Conservation (phyloP, 2,888 invertebrate species). For the Poecilobothrus nobilitatus region DNA sequence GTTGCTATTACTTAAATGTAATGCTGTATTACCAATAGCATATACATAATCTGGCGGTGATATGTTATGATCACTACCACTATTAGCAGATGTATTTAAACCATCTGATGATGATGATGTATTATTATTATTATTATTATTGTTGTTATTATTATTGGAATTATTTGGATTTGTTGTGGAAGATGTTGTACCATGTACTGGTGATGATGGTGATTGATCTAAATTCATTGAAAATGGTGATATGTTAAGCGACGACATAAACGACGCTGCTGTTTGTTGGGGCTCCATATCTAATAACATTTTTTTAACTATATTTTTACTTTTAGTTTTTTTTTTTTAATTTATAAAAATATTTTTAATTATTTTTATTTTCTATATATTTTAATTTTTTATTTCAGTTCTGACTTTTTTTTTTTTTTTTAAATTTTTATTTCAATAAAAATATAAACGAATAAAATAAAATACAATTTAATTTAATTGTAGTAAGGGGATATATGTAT, state of each 20-base stretch:
- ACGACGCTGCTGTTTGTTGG: conserved; percentile 66
- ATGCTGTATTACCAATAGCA: conserved; percentile 38
- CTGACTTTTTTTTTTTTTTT: conserved; percentile 11
- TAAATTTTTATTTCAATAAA: conserved; percentile 7
- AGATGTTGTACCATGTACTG: conserved; percentile 38
- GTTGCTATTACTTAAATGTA: conserved; percentile 30
- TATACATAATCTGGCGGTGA: conserved; percentile 48
- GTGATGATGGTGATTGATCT: conserved; percentile 62
- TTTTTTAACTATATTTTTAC: conserved; percentile 35
- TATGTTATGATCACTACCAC: conserved; percentile 11
- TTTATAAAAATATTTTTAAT: neutral
- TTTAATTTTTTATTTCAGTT: conserved; percentile 10
- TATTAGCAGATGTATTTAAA: conserved; percentile 23
- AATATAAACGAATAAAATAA: too few relatives aligned
- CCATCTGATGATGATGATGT: conserved; percentile 18
- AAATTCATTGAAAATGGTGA: conserved; percentile 72
- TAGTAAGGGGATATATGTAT: too few relatives aligned
- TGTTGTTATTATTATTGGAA: conserved; percentile 26
- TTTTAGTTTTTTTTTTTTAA: neutral
- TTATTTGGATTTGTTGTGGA: conserved; percentile 23
- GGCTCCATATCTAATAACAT: conserved; percentile 84
- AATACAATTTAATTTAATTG: too few relatives aligned
- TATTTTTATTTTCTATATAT: conserved; percentile 12
- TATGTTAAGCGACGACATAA: conserved; percentile 84
- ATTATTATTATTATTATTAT: conserved; percentile 22